Percentiles rank a stretch among this genome's conserved stretches.
Conservation (phyloP, 1,140 invertebrate genomes). For the Leptinotarsa texana region DNA sequence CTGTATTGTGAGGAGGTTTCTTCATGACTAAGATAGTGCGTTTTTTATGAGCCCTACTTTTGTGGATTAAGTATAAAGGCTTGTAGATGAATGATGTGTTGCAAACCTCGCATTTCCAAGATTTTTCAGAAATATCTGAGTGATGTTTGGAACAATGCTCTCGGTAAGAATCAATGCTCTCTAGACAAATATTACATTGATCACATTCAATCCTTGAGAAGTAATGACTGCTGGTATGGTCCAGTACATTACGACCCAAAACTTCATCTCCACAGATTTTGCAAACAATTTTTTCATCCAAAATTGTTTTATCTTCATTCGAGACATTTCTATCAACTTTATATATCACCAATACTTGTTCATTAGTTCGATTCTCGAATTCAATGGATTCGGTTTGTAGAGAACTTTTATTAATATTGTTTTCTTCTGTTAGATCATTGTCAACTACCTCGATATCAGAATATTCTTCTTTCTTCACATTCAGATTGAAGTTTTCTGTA, state of each 20-base stretch:
- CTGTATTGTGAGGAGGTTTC: background rate
- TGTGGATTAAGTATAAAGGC: conserved; percentile 19
- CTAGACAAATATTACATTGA: conserved; percentile 7
- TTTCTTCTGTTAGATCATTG: conserved; percentile 11
- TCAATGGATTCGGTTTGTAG: background rate
- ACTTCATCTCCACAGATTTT: conserved; percentile 16
- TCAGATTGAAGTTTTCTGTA: background rate
- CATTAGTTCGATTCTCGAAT: background rate
- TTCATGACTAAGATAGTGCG: background rate
- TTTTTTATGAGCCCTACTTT: background rate
- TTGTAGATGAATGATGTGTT: conserved; percentile 17
- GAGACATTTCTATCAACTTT: background rate
- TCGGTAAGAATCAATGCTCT: conserved; percentile 19
- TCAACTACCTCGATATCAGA: background rate
- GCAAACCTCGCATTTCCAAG: conserved; percentile 18
- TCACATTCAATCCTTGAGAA: conserved; percentile 18
- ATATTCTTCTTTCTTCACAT: background rate
- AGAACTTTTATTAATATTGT: background rate
- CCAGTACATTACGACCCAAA: conserved; percentile 6
- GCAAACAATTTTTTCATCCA: conserved; percentile 18
- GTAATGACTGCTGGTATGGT: conserved; percentile 16
- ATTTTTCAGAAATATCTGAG: background rate
- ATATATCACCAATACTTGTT: background rate
- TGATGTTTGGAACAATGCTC: conserved; percentile 9
- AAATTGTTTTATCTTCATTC: background rate